Evolutionary conservation across 2,113 vertebrate genomes (phyloP).

Genomic region (Propithecus coquereli): DNA sequence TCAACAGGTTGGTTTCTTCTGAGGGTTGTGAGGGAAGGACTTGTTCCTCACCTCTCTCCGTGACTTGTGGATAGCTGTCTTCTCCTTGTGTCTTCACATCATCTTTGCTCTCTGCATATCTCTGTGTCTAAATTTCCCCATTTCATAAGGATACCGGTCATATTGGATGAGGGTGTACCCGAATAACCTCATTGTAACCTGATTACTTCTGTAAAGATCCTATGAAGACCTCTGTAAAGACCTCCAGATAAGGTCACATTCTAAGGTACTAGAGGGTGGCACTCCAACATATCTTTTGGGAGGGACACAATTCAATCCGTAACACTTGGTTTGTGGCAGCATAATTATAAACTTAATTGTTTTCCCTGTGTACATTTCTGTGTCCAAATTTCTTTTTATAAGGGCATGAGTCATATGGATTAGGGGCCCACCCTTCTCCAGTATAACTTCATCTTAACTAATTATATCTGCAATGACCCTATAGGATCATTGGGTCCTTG

Average conservation of each 20-base stretch:
- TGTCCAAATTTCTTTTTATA: background rate
- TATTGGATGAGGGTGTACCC: background rate
- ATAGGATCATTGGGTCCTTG: background rate
- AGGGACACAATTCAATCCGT: background rate
- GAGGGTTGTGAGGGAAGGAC: background rate
- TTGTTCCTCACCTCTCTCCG: background rate
- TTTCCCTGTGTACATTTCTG: background rate
- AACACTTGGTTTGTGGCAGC: background rate
- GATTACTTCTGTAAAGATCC: background rate
- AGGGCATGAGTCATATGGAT: background rate
- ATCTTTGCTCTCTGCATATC: background rate
- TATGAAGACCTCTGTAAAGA: background rate
- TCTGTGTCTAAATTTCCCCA: background rate
- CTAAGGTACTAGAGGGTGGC: background rate
- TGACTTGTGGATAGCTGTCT: background rate
- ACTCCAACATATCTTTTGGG: background rate
- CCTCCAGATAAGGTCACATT: background rate
- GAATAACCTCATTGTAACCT: background rate
- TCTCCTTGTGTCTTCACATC: background rate
- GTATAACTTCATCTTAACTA: background rate
- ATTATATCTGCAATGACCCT: background rate
- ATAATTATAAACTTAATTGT: background rate
- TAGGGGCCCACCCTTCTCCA: background rate
- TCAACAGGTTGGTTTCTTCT: background rate
- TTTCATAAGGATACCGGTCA: background rate